Conservation (phyloP, 2,113 vertebrate species). For the Isurus oxyrinchus region DNA sequence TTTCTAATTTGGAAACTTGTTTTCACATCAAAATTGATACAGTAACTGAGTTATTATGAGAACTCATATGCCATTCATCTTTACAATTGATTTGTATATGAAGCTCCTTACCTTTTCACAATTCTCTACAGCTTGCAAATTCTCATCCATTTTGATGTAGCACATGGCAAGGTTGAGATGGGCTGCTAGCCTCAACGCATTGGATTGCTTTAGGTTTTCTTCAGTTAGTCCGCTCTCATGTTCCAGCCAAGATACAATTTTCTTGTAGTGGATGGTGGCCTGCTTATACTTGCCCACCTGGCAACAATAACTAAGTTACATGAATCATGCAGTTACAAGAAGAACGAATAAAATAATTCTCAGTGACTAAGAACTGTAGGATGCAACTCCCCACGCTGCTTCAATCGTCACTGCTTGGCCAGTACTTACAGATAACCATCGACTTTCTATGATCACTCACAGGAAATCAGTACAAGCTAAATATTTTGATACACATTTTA, state of each 20-base stretch:
- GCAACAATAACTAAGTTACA: neutral
- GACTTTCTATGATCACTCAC: neutral
- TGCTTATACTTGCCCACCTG: conserved; percentile 87
- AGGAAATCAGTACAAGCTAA: neutral
- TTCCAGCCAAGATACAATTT: conserved; percentile 90
- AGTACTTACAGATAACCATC: neutral
- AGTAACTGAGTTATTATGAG: neutral
- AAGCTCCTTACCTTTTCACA: conserved; percentile 78
- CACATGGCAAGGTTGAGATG: conserved; percentile 94
- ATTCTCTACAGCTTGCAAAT: conserved; percentile 72
- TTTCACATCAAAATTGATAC: neutral
- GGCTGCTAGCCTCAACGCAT: conserved; percentile 75
- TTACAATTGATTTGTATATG: neutral
- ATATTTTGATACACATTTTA: neutral
- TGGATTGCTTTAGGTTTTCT: conserved; percentile 67
- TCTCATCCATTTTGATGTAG: conserved; percentile 84
- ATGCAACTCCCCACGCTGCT: neutral
- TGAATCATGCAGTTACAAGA: neutral
- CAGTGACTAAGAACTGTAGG: neutral
- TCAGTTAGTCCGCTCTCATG: conserved; percentile 68
- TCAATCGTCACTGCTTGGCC: neutral
- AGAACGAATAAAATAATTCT: neutral
- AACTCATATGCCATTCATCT: neutral
- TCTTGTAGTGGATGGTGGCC: conserved; percentile 84
- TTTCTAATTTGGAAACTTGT: neutral